Conservation (phyloP, 2,113 vertebrate genomes). For the Mesocricetus auratus region DNA sequence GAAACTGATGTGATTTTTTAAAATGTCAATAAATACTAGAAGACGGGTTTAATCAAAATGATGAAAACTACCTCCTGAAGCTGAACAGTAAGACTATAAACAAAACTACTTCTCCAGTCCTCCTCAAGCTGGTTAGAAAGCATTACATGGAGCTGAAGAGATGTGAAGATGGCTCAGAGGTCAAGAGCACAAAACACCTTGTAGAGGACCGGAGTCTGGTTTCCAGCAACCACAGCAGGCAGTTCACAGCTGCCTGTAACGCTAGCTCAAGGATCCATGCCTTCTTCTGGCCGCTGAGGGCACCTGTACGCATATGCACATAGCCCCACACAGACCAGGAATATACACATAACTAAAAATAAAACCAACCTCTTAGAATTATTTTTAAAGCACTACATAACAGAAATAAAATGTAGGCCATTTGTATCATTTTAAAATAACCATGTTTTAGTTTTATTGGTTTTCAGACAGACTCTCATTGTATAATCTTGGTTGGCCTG, state of each 20-base stretch:
- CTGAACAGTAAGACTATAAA: slow-evolving; percentile 43
- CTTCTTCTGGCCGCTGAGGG: not conserved
- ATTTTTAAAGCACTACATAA: not conserved
- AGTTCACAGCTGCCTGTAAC: not conserved
- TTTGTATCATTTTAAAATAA: not conserved
- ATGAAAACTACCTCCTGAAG: slow-evolving; percentile 58
- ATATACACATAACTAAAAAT: not conserved
- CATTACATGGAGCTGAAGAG: not conserved
- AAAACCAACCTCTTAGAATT: not conserved
- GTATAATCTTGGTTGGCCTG: not conserved
- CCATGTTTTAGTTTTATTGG: not conserved
- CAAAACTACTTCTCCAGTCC: slow-evolving; percentile 53
- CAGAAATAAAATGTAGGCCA: slow-evolving; percentile 9
- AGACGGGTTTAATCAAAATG: slow-evolving; percentile 40
- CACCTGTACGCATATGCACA: not conserved
- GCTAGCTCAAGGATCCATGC: not conserved
- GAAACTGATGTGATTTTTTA: slow-evolving; percentile 39
- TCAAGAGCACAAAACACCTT: not conserved
- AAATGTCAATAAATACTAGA: slow-evolving; percentile 52
- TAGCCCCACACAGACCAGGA: not conserved
- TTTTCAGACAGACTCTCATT: not conserved
- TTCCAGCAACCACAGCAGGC: not conserved
- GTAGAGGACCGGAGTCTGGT: not conserved
- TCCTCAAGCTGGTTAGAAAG: slow-evolving; percentile 1
- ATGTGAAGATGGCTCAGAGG: not conserved